phyloP scores from a whole-genome alignment of 2,888 invertebrate genomes.

The Sympetrum striolatum region DNA sequence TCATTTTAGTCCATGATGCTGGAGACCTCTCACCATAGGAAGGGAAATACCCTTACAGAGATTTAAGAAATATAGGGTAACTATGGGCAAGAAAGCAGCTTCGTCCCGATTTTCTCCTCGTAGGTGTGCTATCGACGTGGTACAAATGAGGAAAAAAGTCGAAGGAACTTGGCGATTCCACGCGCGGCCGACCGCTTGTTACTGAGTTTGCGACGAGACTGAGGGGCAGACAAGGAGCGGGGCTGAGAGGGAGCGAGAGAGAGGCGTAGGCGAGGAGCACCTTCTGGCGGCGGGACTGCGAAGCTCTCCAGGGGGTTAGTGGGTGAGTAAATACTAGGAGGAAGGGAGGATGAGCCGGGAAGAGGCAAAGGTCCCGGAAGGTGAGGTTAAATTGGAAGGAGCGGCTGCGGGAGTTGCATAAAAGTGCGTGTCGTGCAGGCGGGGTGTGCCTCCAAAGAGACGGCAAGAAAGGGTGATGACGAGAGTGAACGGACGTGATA shows the following conservation, averaged over 20 bases:
- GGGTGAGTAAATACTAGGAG: neutral
- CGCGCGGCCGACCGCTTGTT: neutral
- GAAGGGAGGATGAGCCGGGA: neutral
- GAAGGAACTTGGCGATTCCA: neutral
- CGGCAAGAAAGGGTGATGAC: neutral
- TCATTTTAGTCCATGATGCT: neutral
- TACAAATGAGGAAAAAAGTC: neutral
- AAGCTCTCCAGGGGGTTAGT: neutral
- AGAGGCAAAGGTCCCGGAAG: neutral
- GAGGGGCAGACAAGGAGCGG: neutral
- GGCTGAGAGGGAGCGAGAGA: neutral
- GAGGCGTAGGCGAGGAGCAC: neutral
- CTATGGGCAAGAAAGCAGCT: too few relatives aligned
- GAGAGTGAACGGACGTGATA: neutral
- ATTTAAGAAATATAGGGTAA: too few relatives aligned
- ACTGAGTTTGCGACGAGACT: slow-evolving; percentile 12
- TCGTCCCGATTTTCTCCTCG: too few relatives aligned
- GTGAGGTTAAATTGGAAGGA: neutral
- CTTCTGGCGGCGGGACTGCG: slow-evolving; percentile 26
- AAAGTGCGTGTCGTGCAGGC: neutral
- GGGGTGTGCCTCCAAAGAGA: neutral
- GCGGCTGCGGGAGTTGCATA: neutral
- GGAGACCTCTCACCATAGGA: neutral
- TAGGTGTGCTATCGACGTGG: too few relatives aligned
- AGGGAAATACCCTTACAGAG: neutral